Base-by-base conservation (phyloP, 2,888 invertebrate species). In the Parthenolecanium corni region DNA sequence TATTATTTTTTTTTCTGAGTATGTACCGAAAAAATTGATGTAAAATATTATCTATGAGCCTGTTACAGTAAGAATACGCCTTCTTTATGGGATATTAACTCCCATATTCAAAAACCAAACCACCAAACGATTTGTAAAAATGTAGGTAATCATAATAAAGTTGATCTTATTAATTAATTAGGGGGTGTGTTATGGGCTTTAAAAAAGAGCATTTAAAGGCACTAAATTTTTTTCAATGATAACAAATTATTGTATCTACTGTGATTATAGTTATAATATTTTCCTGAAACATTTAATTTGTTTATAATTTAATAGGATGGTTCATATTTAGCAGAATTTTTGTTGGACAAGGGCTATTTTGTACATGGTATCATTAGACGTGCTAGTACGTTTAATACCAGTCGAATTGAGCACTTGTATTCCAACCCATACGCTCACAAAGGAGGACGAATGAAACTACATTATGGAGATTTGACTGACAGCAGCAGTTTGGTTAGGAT, bases 381-480 rank as follows among this genome's bases (percentile, higher is more conserved):
- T 25, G 86, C 95, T 0, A 94, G 94, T 70, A 89, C 92, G 0
- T 98, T 99, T 74, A 99, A 98, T 74, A 99, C 98, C 0, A 85
- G 85, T 3, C 80, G 98, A 65, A 97, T 99, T 67, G 88, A 94
- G 71, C 98, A 99, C 75, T 76, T 99, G 57, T 97, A 98, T 74
- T 87, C 84, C 0, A 86, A 96, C 75, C 90, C 90, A 0, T 82
- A 85, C 42, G 83, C 87, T 23, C 97, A 97, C 74, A 83, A 82
- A n/a, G 86, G 86, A 24, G 91, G 88, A 0, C 80, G 80, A 69
- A 91, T 95, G 86, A 88, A 90, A 70, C 77, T 99, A 6, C 98
- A 98, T 74, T 98, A 98, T 74, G 98, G 98, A 14, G 98, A 98
- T 72, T 85, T 98, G 82, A 97, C 97, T 0, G 98, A 99, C 74